Conservation (phyloP, 2,113 vertebrate genomes). For the Lepisosteus osseus region DNA sequence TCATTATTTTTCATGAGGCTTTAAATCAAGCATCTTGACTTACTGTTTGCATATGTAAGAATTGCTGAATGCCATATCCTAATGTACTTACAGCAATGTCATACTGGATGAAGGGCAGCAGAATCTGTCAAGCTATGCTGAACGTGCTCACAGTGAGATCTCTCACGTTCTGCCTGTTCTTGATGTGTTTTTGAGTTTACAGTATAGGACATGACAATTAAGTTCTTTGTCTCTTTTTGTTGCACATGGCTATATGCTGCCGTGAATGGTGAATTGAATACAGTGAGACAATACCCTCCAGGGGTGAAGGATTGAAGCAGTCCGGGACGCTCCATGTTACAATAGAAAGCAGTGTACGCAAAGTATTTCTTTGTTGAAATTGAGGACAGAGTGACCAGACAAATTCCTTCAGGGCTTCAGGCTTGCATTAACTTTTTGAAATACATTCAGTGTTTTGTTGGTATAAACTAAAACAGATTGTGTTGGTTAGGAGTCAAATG, state of each 20-base stretch:
- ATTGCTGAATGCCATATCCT: too few relatives aligned
- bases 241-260: conserved; percentile 57
- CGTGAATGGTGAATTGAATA: conserved; percentile 58
- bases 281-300: conserved; percentile 63
- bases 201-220: conserved; percentile 44
- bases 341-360: conserved; percentile 39
- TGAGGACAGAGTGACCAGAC: conserved; percentile 46
- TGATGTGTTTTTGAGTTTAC: conserved; percentile 15
- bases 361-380: conserved; percentile 42
- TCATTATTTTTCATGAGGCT: too few relatives aligned
- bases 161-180: too few relatives aligned
- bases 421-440: conserved; percentile 5
- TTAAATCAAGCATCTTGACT: too few relatives aligned
- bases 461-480: conserved; percentile 15
- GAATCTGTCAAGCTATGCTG: too few relatives aligned
- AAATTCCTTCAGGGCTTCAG: conserved; percentile 34
- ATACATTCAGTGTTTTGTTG: background rate
- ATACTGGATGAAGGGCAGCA: too few relatives aligned
- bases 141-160: too few relatives aligned
- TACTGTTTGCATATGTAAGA: too few relatives aligned
- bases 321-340: conserved; percentile 30
- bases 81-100: too few relatives aligned
- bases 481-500: conserved; percentile 43
- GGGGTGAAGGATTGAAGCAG: background rate
- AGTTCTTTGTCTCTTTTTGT: conserved; percentile 54